A percentile compares a stretch with the other conserved stretches of the same genome.
phyloP scores from a whole-genome alignment of 2,113 vertebrate genomes.

The Pithys albifrons region DNA sequence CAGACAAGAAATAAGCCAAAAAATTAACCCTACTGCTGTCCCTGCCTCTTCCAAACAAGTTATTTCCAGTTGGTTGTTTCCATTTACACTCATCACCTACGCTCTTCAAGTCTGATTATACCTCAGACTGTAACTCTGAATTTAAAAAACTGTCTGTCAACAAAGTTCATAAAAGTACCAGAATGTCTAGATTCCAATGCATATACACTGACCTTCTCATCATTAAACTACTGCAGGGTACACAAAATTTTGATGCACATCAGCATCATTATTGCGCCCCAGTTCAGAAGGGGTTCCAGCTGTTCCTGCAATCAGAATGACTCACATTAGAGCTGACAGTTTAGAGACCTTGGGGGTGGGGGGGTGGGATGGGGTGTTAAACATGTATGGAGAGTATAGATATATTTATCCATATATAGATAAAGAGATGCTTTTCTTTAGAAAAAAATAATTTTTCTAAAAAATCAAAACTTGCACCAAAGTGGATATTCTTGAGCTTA shows the following conservation, averaged over 20 bases:
- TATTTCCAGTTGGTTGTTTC: not conserved
- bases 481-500: not conserved
- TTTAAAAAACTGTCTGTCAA: not conserved
- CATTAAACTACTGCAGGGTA: not conserved
- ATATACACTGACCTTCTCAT: not conserved
- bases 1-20: not conserved
- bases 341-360: not conserved
- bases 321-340: not conserved
- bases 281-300: not conserved
- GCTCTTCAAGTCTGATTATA: not conserved
- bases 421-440: not conserved
- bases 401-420: not conserved
- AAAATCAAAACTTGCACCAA: not conserved
- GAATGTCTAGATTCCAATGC: not conserved
- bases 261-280: not conserved
- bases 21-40: not conserved
- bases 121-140: not conserved
- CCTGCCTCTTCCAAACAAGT: not conserved
- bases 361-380: not conserved
- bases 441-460: not conserved
- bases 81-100: rapidly evolving
- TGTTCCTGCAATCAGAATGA: not conserved
- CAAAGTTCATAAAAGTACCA: not conserved
- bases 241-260: not conserved
- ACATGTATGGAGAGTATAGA: not conserved